Base-by-base conservation (phyloP, 1,140 invertebrate genomes). In the Drosophila kikkawai region DNA sequence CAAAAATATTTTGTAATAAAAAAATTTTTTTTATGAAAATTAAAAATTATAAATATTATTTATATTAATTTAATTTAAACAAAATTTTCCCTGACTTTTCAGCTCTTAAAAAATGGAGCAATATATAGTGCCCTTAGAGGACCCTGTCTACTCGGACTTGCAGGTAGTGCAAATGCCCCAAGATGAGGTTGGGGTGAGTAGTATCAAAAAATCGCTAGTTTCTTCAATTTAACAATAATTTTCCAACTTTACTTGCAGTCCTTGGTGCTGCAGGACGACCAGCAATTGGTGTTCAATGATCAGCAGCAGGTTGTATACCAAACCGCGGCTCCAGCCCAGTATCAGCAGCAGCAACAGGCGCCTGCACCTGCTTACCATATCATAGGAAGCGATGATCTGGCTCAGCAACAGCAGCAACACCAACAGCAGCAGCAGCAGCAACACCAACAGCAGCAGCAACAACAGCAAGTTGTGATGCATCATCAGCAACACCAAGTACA, bases 281-380 rank as follows among this genome's bases (percentile, higher is more conserved):
- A 88, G 53, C 84, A 92, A 47, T 58, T 92, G 32, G 77, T 92
- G 26, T 83, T 91, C 5, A 92, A 92, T 36, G 91, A 92, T 11
- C 83, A 90, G 26, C 86, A 92, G 65, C 91, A 92, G 56, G 90
- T 92, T 50, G 91, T 92, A 9, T 92, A 92, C 47, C 91, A 92
- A 50, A 79, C 91, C n/a, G 29, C 87, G 3, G 67, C 80, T 13
- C 71, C 87, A 19, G 69, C 87, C 0, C 83, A 88, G 44, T 90
- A 88, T 42, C 85, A 88, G 9, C 84, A 69, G 45, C 87, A 79
- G 7, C 91, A 82, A 41, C 91, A 85, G 50, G 17, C 84, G 1
- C 32, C 70, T 8, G 70, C 84, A 4, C 69, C 91, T 45, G 80
- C 87, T 11, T 90, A 92, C 59, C 91, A 92, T 19, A 92, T 92